Percentiles rank a stretch among this genome's conserved stretches.
Evolutionary conservation across 1,140 invertebrate genomes (phyloP).

Genomic region (Steinernema feltiae): DNA sequence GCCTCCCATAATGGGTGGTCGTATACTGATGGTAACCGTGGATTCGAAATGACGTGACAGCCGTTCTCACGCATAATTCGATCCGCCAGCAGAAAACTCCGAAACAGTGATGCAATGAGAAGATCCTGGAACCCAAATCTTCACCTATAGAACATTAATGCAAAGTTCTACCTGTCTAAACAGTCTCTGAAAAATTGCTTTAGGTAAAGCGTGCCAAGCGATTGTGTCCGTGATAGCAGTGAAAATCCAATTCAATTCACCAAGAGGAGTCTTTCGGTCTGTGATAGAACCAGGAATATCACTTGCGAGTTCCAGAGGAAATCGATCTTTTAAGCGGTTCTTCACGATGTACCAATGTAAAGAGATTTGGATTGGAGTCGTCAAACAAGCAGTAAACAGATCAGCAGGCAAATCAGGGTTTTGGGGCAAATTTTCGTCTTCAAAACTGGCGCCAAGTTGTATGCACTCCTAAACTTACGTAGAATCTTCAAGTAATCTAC

Average conservation of each 20-base stretch:
- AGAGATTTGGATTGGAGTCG: constrained; percentile 93
- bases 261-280: constrained; percentile 90
- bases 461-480: constrained; percentile 77
- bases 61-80: constrained; percentile 90
- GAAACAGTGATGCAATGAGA: constrained; percentile 91
- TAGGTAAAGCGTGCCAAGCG: constrained; percentile 90
- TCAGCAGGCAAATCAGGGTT: constrained; percentile 96
- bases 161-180: constrained; percentile 71
- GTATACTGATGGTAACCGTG: constrained; percentile 79
- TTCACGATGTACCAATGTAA: constrained; percentile 69
- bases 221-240: constrained; percentile 99
- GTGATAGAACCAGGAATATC: constrained; percentile 84
- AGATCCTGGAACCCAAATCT: constrained; percentile 66
- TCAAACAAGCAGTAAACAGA: constrained; percentile 93
- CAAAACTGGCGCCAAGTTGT: constrained; percentile 85
- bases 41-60: constrained; percentile 84
- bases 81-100: constrained; percentile 93
- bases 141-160: not conserved
- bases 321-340: constrained; percentile 39
- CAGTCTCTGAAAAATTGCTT: constrained; percentile 88
- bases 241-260: constrained; percentile 99
- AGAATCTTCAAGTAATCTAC: not conserved
- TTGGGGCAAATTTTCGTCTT: constrained; percentile 87
- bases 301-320: constrained; percentile 61
- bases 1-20: constrained; percentile 69